Conservation (phyloP, 2,113 vertebrate species). For the Sorex araneus region DNA sequence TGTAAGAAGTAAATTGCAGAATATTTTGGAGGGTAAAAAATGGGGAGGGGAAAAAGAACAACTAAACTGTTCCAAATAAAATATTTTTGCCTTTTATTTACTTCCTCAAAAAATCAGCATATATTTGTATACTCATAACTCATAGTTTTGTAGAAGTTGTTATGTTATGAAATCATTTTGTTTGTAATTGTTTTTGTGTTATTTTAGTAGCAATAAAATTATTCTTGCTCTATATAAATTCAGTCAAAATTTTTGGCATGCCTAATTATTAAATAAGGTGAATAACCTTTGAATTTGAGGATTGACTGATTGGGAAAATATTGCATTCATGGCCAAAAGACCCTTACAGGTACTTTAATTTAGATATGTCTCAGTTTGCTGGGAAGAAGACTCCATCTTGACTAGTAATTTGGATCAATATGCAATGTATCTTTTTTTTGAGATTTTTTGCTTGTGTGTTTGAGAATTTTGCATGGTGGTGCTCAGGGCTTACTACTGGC, state of each 20-base stretch:
- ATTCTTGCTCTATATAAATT: neutral
- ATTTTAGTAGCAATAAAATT: no score
- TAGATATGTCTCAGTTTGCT: neutral
- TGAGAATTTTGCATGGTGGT: no score
- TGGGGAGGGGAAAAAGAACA: neutral
- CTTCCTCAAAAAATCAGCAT: neutral
- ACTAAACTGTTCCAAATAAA: neutral
- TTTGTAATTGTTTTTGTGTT: neutral
- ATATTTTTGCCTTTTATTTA: neutral
- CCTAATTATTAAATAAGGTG: neutral
- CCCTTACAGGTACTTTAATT: no score
- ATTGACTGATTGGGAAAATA: neutral
- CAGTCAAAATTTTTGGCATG: neutral
- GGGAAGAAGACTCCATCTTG: neutral
- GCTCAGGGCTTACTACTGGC: no score
- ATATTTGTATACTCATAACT: neutral
- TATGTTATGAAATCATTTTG: neutral
- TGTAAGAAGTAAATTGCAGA: neutral
- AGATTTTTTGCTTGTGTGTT: no score
- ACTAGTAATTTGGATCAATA: constrained; percentile 9
- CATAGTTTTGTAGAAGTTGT: neutral
- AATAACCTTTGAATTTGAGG: neutral
- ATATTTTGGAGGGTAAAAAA: neutral
- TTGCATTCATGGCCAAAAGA: neutral
- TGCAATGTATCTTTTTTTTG: constrained; percentile 58